phyloP scores from a whole-genome alignment of 2,797 vertebrate genomes.

The Xenops minutus region DNA sequence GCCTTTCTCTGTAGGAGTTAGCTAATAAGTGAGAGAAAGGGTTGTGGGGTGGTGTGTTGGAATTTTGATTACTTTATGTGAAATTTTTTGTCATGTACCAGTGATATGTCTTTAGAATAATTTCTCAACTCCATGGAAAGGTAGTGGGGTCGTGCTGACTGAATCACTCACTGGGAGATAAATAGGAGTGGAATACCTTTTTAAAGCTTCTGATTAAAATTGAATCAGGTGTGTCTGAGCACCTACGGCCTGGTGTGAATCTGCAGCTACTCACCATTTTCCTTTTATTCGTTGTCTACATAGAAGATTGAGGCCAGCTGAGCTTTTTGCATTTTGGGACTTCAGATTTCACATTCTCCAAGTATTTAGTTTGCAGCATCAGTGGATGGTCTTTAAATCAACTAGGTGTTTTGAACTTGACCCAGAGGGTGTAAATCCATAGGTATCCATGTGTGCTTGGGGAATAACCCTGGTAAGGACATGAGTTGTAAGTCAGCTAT shows the following conservation, averaged over 20 bases:
- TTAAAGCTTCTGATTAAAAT: not conserved
- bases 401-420: not conserved
- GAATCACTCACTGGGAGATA: not conserved
- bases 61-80: not conserved
- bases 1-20: not conserved
- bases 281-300: not conserved
- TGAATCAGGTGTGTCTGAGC: not conserved
- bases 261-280: not conserved
- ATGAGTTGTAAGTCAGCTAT: not conserved
- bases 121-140: not conserved
- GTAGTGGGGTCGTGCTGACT: not conserved
- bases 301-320: not conserved
- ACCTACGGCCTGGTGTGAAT: not conserved
- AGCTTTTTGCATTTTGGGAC: not conserved
- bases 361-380: not conserved
- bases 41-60: not conserved
- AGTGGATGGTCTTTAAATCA: not conserved
- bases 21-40: not conserved
- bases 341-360: not conserved
- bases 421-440: not conserved
- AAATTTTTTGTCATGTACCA: not conserved
- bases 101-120: not conserved
- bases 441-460: not conserved
- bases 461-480: not conserved
- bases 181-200: not conserved